Percentiles rank a stretch among this genome's conserved stretches.
Conservation (phyloP, 2,113 vertebrate species). For the Tragelaphus scriptus region DNA sequence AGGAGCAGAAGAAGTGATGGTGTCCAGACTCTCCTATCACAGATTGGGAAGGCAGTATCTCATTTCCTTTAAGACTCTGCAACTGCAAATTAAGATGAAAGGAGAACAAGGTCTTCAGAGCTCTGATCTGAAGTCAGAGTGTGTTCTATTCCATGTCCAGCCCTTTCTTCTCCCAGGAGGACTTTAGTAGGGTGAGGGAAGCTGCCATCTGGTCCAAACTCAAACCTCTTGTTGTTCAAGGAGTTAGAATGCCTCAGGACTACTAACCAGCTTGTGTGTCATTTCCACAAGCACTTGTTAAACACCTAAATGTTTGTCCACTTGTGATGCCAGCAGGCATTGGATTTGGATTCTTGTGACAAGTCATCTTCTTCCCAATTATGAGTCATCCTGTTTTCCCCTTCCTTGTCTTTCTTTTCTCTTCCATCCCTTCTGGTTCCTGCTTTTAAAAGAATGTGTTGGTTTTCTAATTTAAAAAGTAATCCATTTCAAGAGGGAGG, state of each 20-base stretch:
- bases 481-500: neutral
- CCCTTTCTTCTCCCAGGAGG: neutral
- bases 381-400: neutral
- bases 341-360: neutral
- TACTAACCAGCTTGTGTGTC: neutral
- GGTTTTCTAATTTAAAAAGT: neutral
- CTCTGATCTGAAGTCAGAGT: neutral
- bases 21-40: neutral
- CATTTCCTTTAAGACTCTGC: neutral
- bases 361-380: neutral
- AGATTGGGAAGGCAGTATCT: neutral
- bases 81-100: neutral
- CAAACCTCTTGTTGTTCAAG: neutral
- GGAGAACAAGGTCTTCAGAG: neutral
- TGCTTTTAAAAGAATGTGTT: neutral
- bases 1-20: neutral
- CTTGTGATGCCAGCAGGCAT: neutral
- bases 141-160: fast-evolving
- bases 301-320: neutral
- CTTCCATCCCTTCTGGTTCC: neutral
- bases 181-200: neutral
- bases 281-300: neutral
- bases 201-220: neutral
- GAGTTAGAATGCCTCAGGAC: neutral
- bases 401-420: neutral